Conservation (phyloP, 1,140 invertebrate genomes). For the Drosophila virilis region DNA sequence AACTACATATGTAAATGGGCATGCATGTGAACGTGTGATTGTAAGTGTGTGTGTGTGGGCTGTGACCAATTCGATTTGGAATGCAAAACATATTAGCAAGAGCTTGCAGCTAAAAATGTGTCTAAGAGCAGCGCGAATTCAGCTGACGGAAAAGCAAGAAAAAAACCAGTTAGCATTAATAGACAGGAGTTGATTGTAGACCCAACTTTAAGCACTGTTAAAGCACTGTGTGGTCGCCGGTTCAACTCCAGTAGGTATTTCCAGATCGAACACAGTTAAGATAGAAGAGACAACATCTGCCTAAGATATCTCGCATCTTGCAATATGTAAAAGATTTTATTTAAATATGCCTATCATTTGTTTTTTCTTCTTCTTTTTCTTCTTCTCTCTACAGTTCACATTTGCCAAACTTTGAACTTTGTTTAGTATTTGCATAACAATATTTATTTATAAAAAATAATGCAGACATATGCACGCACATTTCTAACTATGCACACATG, state of each 20-base stretch:
- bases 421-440: not conserved
- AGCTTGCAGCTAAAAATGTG: conserved; percentile 17
- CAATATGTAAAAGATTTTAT: no score
- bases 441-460: not conserved
- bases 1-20: conserved; percentile 29
- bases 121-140: conserved; percentile 38
- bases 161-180: conserved; percentile 24
- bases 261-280: no score
- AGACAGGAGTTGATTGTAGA: no score
- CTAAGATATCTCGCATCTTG: no score
- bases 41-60: conserved; percentile 48
- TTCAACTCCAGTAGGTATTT: no score
- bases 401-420: not conserved
- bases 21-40: conserved; percentile 4
- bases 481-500: not conserved
- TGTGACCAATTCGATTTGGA: conserved; percentile 61
- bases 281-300: no score
- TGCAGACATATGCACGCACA: not conserved
- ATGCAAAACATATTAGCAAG: conserved; percentile 48
- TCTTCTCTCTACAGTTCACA: no score
- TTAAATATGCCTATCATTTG: no score
- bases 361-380: no score
- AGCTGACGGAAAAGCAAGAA: conserved; percentile 19
- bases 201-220: not conserved
- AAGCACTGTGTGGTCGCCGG: no score